Evolutionary conservation across 2,113 vertebrate genomes (phyloP).

Genomic region (Phalacrocorax brasilianus): DNA sequence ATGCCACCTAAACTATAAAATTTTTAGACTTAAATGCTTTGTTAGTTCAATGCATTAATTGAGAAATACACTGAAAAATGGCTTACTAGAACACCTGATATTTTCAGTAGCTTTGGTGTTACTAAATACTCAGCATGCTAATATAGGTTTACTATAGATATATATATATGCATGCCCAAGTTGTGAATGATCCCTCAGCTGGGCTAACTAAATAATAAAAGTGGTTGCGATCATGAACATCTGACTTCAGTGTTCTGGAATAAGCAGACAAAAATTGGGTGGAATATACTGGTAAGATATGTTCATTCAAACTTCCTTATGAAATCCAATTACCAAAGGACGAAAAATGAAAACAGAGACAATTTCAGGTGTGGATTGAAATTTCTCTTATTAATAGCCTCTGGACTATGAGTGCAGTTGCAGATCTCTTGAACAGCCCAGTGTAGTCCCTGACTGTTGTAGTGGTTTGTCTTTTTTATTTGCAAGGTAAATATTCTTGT

Average conservation of each 20-base stretch:
- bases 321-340: neutral
- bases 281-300: neutral
- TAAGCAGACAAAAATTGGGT: neutral
- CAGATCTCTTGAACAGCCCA: neutral
- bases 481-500: neutral
- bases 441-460: neutral
- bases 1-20: neutral
- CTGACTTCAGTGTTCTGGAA: neutral
- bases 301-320: neutral
- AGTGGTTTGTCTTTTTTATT: neutral
- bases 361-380: neutral
- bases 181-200: neutral
- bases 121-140: neutral
- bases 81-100: neutral
- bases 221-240: neutral
- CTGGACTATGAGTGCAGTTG: neutral
- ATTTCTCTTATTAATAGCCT: neutral
- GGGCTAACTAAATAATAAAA: neutral
- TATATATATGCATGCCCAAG: neutral
- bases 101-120: neutral
- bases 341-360: neutral
- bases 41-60: neutral
- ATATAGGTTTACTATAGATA: neutral
- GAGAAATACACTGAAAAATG: neutral
- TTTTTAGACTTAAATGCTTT: neutral